phyloP scores from a whole-genome alignment of 2,113 vertebrate genomes.

The Ptilorrhoa leucosticta region DNA sequence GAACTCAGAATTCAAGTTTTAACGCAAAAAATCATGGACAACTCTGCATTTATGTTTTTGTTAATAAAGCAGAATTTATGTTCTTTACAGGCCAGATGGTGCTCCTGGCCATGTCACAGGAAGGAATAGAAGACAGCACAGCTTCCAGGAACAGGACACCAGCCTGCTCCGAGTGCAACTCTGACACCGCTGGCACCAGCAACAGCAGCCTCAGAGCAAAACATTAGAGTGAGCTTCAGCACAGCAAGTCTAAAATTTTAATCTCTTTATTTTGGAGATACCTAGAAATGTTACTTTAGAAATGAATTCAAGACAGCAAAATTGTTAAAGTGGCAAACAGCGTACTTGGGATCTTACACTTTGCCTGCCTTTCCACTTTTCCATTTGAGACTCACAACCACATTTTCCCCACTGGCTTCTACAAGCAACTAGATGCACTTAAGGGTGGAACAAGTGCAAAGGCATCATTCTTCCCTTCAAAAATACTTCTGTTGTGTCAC shows the following conservation, averaged over 20 bases:
- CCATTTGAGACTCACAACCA: neutral
- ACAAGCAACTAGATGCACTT: neutral
- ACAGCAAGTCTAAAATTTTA: neutral
- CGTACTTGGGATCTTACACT: neutral
- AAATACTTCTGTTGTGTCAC: neutral
- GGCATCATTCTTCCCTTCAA: neutral
- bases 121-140: neutral
- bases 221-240: neutral
- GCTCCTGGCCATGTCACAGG: neutral
- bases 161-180: neutral
- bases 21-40: neutral
- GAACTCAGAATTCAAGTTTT: neutral
- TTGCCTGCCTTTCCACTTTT: neutral
- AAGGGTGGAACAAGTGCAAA: neutral
- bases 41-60: neutral
- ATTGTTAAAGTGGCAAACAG: neutral
- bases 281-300: neutral
- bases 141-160: fast-evolving
- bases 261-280: neutral
- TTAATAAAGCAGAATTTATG: neutral
- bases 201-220: neutral
- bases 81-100: neutral
- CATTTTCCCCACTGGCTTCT: neutral
- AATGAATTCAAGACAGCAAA: neutral
- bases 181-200: neutral